Conservation (phyloP, 2,888 invertebrate genomes). For the Drosophila acutilabella region DNA sequence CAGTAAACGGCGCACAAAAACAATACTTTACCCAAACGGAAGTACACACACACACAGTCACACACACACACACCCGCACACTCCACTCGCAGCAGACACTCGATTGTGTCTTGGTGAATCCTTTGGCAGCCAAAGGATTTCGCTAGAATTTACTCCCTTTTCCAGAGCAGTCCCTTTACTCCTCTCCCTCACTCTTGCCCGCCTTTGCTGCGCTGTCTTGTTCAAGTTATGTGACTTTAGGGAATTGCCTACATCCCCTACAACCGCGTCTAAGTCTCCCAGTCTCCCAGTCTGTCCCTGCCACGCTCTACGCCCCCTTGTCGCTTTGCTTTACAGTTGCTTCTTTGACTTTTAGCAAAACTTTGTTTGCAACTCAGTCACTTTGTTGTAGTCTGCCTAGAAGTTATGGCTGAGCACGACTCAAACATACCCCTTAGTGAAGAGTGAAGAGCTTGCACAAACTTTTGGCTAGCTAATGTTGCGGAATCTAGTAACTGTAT, state of each 20-base stretch:
- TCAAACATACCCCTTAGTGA: slow-evolving; percentile 46
- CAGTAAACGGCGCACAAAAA: slow-evolving; percentile 55
- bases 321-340: slow-evolving; percentile 57
- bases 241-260: slow-evolving; percentile 59
- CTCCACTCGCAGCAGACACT: slow-evolving; percentile 18
- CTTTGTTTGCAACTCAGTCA: slow-evolving; percentile 69
- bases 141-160: slow-evolving; percentile 69
- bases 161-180: slow-evolving; percentile 22
- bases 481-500: slow-evolving; percentile 53
- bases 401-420: slow-evolving; percentile 57
- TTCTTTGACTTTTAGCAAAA: slow-evolving; percentile 72
- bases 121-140: slow-evolving; percentile 45
- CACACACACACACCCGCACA: slow-evolving; percentile 6
- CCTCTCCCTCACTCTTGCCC: neutral
- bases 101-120: slow-evolving; percentile 32
- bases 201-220: slow-evolving; percentile 30
- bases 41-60: slow-evolving; percentile 9
- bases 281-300: slow-evolving; percentile 3
- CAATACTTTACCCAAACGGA: slow-evolving; percentile 37
- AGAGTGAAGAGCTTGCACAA: slow-evolving; percentile 64
- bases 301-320: slow-evolving; percentile 16
- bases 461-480: slow-evolving; percentile 73
- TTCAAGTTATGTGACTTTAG: slow-evolving; percentile 78
- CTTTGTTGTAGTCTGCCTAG: slow-evolving; percentile 41
- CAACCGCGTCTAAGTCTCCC: neutral